Evolutionary conservation across 2,797 vertebrate genomes (phyloP).

Genomic region (Phataginus tricuspis): DNA sequence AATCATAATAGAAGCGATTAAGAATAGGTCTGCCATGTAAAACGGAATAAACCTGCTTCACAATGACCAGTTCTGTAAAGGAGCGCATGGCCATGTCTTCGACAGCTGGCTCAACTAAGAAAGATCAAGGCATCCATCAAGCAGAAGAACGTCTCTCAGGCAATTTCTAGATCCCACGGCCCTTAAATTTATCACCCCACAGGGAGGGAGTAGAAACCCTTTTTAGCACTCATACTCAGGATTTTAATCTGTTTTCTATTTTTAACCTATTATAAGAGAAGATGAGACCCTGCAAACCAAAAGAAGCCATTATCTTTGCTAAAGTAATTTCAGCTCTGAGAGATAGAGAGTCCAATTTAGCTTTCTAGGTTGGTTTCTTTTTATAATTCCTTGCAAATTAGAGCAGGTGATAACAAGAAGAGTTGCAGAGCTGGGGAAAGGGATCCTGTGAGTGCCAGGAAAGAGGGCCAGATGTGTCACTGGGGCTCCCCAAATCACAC

Average conservation of each 20-base stretch:
- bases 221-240: slow-evolving; percentile 70
- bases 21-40: not conserved
- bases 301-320: slow-evolving; percentile 67
- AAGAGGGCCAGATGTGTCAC: not conserved
- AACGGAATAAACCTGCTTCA: not conserved
- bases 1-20: not conserved
- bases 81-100: slow-evolving; percentile 27
- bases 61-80: not conserved
- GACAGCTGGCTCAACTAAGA: slow-evolving; percentile 48
- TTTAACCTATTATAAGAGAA: slow-evolving; percentile 73
- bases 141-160: slow-evolving; percentile 4
- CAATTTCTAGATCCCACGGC: slow-evolving; percentile 33
- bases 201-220: slow-evolving; percentile 66
- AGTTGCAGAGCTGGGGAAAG: not conserved
- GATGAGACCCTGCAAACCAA: slow-evolving; percentile 69
- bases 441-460: not conserved
- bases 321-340: slow-evolving; percentile 65
- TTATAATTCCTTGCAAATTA: slow-evolving; percentile 51
- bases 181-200: slow-evolving; percentile 63
- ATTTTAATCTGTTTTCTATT: slow-evolving; percentile 80
- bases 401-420: slow-evolving; percentile 36
- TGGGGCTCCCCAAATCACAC: not conserved
- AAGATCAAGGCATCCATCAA: not conserved
- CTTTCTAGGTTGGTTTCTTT: slow-evolving; percentile 47
- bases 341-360: slow-evolving; percentile 60